Evolutionary conservation across 2,797 vertebrate species (phyloP).

Genomic region (Schizopygopsis pylzovi): DNA sequence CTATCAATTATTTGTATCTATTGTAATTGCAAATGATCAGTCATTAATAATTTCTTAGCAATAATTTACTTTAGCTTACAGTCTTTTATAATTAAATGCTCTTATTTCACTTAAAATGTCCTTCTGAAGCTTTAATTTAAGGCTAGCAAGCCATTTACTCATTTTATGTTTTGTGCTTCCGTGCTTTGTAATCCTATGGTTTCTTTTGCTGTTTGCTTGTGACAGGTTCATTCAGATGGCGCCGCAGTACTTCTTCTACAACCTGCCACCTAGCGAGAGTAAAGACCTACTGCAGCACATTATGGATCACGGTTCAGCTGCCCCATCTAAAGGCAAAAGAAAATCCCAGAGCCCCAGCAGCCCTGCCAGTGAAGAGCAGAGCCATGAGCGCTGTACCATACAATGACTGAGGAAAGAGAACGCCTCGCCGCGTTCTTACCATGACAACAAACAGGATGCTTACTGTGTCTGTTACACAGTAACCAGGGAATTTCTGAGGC

Average conservation of each 20-base stretch:
- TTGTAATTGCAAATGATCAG: neutral
- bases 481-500: neutral
- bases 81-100: neutral
- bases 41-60: neutral
- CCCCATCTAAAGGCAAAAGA: constrained; percentile 53
- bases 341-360: constrained; percentile 62
- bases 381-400: constrained; percentile 82
- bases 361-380: constrained; percentile 58
- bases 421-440: constrained; percentile 67
- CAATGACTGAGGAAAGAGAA: constrained; percentile 74
- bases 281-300: constrained; percentile 87
- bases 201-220: constrained; percentile 30
- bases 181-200: constrained; percentile 4
- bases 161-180: neutral
- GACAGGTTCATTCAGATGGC: constrained; percentile 85
- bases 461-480: neutral
- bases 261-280: constrained; percentile 90
- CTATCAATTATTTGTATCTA: neutral
- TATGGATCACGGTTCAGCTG: constrained; percentile 66
- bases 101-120: neutral
- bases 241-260: constrained; percentile 91
- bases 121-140: neutral
- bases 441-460: constrained; percentile 10
- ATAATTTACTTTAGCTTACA: neutral
- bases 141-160: neutral